Conservation (phyloP, 2,797 vertebrate species). For the Microcaecilia unicolor region DNA sequence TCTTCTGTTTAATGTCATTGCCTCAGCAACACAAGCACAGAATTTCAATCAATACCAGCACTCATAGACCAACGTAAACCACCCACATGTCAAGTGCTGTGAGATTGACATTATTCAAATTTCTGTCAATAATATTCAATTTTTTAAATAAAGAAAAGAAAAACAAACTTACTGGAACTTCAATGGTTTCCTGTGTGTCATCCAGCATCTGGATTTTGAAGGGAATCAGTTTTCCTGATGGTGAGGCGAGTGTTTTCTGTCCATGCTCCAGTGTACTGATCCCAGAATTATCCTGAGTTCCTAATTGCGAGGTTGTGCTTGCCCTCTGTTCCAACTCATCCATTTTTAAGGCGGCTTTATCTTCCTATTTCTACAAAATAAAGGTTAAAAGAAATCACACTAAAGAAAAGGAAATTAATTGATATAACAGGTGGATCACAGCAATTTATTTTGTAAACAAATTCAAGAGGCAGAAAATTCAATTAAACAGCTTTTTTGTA, state of each 20-base stretch:
- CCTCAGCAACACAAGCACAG: background rate
- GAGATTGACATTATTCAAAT: background rate
- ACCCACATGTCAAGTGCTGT: too few relatives aligned
- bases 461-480: too few relatives aligned
- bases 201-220: conserved; percentile 92
- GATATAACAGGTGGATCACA: too few relatives aligned
- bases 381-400: too few relatives aligned
- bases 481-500: too few relatives aligned
- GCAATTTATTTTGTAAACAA: too few relatives aligned
- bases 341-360: conserved; percentile 66
- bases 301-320: conserved; percentile 78
- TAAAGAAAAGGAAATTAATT: too few relatives aligned
- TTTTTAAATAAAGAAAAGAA: background rate
- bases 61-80: too few relatives aligned
- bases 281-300: conserved; percentile 83
- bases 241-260: conserved; percentile 73
- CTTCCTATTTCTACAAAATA: too few relatives aligned
- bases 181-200: conserved; percentile 86
- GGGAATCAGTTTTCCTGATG: conserved; percentile 77
- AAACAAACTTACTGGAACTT: conserved; percentile 81
- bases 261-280: conserved; percentile 94
- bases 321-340: conserved; percentile 76
- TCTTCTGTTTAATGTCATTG: too few relatives aligned
- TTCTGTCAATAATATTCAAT: too few relatives aligned
- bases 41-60: conserved; percentile 8